Conservation (phyloP, 2,113 vertebrate genomes). For the Dendrocopos noguchii region DNA sequence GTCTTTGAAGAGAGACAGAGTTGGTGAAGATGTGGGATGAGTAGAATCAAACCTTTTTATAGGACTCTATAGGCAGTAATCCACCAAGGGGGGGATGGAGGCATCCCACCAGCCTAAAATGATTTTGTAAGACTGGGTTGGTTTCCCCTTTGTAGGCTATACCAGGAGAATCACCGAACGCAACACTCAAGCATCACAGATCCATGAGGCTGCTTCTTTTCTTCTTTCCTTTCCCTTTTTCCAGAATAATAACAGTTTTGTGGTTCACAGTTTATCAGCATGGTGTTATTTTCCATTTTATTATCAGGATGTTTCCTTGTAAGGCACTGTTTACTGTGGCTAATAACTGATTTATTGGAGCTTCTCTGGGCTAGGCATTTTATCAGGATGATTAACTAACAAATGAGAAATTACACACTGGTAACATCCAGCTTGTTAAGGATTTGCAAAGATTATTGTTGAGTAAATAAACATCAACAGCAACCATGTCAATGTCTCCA, state of each 20-base stretch:
- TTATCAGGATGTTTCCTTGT: slow-evolving; percentile 17
- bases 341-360: slow-evolving; percentile 36
- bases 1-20: neutral
- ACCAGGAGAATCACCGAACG: neutral
- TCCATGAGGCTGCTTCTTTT: neutral
- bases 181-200: neutral
- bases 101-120: neutral
- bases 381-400: slow-evolving; percentile 52
- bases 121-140: neutral
- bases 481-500: neutral
- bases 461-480: slow-evolving; percentile 17
- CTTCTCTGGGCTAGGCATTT: slow-evolving; percentile 18
- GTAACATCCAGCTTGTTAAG: slow-evolving; percentile 31
- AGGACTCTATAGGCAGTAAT: neutral
- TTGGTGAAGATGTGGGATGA: neutral
- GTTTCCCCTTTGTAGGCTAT: neutral
- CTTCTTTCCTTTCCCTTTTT: neutral
- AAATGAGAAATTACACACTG: slow-evolving; percentile 53
- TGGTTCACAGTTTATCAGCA: neutral
- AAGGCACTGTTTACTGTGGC: neutral
- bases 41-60: neutral
- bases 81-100: neutral
- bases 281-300: neutral
- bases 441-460: slow-evolving; percentile 20
- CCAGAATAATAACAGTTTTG: neutral